Conservation (phyloP, 2,113 vertebrate genomes). For the pig (Sus scrofa) region T2T-Sscrofa CM000812.6:10257001-10257500, state of each 20-base stretch:
- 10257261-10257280: neutral
- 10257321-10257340: neutral
- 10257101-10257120: no score
- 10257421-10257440: neutral
- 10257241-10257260: neutral
- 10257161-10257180: no score
- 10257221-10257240: neutral
- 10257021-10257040: neutral
- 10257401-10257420: constrained; percentile 28
- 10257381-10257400: neutral
- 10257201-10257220: neutral
- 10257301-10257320: constrained; percentile 51
- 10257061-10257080: no score
- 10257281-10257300: neutral
- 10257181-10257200: neutral
- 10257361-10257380: neutral
- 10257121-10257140: no score
- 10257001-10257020: neutral
- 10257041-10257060: neutral
- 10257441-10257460: neutral
- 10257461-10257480: constrained; percentile 13
- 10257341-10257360: neutral
- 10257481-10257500: constrained; percentile 16
- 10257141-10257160: no score
- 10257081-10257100: no score